Evolutionary conservation across 1,140 invertebrate genomes (phyloP).

Genomic region (Apis cerana): DNA sequence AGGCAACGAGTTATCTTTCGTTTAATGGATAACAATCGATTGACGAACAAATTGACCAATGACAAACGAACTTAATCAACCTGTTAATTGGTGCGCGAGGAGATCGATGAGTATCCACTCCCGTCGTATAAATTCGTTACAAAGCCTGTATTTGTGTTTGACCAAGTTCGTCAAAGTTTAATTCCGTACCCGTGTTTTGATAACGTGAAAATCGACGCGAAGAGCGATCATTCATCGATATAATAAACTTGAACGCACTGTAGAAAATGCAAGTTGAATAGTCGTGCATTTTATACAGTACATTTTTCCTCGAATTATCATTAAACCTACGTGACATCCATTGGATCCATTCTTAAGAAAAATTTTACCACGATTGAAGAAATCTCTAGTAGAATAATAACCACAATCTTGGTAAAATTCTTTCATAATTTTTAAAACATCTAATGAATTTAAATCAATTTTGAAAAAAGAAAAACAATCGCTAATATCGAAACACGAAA

Average conservation of each 20-base stretch:
- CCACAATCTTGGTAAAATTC: too few relatives aligned
- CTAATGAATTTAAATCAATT: too few relatives aligned
- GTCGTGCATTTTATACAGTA: too few relatives aligned
- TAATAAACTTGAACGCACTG: background rate
- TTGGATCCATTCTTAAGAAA: too few relatives aligned
- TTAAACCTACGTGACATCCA: too few relatives aligned
- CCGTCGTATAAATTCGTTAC: background rate
- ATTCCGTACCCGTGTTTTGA: background rate
- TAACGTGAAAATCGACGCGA: background rate
- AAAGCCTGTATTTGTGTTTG: background rate
- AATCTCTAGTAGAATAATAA: too few relatives aligned
- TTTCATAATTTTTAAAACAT: too few relatives aligned
- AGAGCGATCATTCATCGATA: too few relatives aligned
- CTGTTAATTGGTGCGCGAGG: background rate
- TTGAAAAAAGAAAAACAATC: too few relatives aligned
- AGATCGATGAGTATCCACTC: background rate
- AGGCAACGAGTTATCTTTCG: background rate
- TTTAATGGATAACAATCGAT: background rate
- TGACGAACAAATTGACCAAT: slow-evolving; percentile 1
- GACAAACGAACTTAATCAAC: slow-evolving; percentile 14
- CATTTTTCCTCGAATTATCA: too few relatives aligned
- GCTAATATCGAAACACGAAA: background rate
- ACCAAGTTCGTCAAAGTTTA: background rate
- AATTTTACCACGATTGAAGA: too few relatives aligned
- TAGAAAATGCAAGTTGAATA: too few relatives aligned